Base-by-base conservation (phyloP, 1,140 invertebrate species). In the Episyrphus balteatus region DNA sequence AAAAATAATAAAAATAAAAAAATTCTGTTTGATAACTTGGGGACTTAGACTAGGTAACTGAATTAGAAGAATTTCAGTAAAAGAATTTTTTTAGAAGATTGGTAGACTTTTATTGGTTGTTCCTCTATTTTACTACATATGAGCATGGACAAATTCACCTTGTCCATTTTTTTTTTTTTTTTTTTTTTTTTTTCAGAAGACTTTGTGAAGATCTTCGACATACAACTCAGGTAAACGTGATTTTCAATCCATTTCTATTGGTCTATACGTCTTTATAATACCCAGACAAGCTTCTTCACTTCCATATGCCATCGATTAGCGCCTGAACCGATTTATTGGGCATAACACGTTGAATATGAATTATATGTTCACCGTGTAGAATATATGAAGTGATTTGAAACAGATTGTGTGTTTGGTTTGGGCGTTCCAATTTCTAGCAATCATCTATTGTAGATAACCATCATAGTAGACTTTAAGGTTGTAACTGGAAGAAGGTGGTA, bases 331-430 rank as follows among this genome's bases (percentile, higher is more conserved):
- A 37, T 7, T 60, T 61, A 1, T 48, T 48, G 8, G 51, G 44
- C 21, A 52, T 60, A 48, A 54, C 38, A 1, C 73, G 72, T 36
- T 61, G 70, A n/a, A 82, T 66, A 40, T 77, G 74, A 13, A 82
- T 66, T 5, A 77, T 67, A 52, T 86, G 79, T 13, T 75, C 73
- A 17, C 79, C 70, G 42, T 80, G 82, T 1, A 84, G 58, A 9
- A 88, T 61, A n/a, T n/a, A 33, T 81, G 80, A 46, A 66, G 40
- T 1, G 62, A 48, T 34, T 66, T 61, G 18, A 54, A 51, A 37
- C 63, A 66, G 39, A 57, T 66, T 38, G 50, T 42, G 0, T n/a
- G n/a, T n/a, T 59, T 51, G 7, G 55, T n/a, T n/a, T 0, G 39
- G 13, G 15, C 54, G 53, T 0, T 62, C 62, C 33, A 65, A 43